Base-by-base conservation (phyloP, 2,113 vertebrate species). In the Vulpes vulpes region DNA sequence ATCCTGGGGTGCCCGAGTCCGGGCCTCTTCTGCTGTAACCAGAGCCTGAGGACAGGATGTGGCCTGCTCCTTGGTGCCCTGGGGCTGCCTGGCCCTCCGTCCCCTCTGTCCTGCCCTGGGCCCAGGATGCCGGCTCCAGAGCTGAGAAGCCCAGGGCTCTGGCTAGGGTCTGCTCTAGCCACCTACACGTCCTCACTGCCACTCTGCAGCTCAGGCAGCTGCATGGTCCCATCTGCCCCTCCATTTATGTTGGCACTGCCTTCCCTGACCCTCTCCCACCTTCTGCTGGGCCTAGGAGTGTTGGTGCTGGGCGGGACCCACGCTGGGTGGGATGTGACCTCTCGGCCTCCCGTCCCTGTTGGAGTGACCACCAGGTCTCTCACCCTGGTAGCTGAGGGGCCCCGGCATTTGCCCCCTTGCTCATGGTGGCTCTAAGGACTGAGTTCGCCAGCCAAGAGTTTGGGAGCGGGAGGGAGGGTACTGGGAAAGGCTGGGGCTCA, bases 401-500 rank as follows among this genome's bases (percentile, higher is more conserved):
- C 4, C 11, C 32, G 1, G 6, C 25, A 91, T 43, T 43, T 25
- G 53, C 7, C 11, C 30, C 23, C 19, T 16, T 16, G 10, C 1
- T 51, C 32, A 7, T 11, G 17, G 22, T 3, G 19, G 53, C 73
- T 25, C 51, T 51, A 35, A 35, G 84, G 25, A 60, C 78, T 59
- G 38, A n/a, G 22, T 25, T 84, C 1, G 2, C 11, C 11, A 35
- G 73, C 69, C 32, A 11, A 25, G 20, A 11, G 59, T 0, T 79
- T 60, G 55, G 10, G 6, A 10, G 17, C 5, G 4, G 11, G 19
- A 2, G 4, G 8, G 5, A 35, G 30, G 11, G 23, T 10, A 35
- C 25, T 6, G 9, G 85, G 64, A 43, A n/a, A 20, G 38, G 55
- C 60, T 2, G 17, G 90, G 9, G 35, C 4, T 1, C 60, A 65